Percentiles rank a stretch among this genome's conserved stretches.
phyloP scores from a whole-genome alignment of 2,113 vertebrate species.

The Oryzias melastigma region DNA sequence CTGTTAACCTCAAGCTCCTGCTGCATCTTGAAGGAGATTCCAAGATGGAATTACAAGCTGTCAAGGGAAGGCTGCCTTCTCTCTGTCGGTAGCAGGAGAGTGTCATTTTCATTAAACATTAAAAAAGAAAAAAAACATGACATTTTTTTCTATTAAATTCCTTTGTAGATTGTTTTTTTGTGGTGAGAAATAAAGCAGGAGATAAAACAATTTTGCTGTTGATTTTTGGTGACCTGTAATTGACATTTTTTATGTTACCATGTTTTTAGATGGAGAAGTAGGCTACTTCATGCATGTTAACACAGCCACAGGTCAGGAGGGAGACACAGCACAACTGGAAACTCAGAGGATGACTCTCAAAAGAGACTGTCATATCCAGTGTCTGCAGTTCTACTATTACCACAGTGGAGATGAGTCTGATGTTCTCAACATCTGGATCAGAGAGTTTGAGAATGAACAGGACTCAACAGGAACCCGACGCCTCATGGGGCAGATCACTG shows the following conservation, averaged over 20 bases:
- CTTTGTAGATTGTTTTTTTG: no score
- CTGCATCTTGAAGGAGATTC: no score
- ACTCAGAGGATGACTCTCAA: slow-evolving; percentile 73
- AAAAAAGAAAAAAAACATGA: no score
- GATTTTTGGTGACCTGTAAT: no score
- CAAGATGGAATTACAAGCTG: no score
- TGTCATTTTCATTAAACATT: no score
- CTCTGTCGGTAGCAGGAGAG: no score
- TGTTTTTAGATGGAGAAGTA: not conserved
- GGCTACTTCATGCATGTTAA: slow-evolving; percentile 82
- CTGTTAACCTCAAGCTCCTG: no score
- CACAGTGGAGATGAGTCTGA: slow-evolving; percentile 70
- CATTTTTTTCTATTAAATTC: no score
- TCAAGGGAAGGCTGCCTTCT: no score
- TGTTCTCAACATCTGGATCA: slow-evolving; percentile 75
- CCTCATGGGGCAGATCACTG: slow-evolving; percentile 72
- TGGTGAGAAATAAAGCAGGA: no score
- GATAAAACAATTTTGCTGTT: no score
- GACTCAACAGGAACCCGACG: slow-evolving; percentile 44
- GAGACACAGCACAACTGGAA: slow-evolving; percentile 72
- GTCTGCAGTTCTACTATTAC: slow-evolving; percentile 85
- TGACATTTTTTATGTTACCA: not conserved
- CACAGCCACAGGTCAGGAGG: slow-evolving; percentile 37
- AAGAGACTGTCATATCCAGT: slow-evolving; percentile 74
- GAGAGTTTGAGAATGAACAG: slow-evolving; percentile 58